Base-by-base conservation (phyloP, 1,140 invertebrate species). In the Zaprionus capensis region DNA sequence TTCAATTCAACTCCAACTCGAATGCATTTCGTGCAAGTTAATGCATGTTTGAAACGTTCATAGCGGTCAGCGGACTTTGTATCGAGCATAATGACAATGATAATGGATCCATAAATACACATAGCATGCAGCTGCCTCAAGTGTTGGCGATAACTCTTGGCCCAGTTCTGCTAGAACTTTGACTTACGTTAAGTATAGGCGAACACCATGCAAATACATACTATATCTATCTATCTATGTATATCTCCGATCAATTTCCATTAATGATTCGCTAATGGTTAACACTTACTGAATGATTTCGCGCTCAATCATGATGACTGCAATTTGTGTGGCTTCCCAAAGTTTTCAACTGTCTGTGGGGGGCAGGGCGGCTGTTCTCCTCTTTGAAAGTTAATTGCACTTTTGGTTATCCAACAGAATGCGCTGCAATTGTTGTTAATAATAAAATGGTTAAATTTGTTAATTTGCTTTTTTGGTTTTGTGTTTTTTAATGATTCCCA, bases 241-340 rank as follows among this genome's bases (percentile, higher is more conserved):
- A 11, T 26, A 24, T 53, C 4, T 51, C 14, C 20, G 36, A 56
- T 34, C n/a, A 11, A 46, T 31, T 36, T 9, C 22, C 26, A 31
- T 49, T 64, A 36, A 36, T 17, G 56, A 58, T 34, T 58, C 2
- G 24, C 26, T 28, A 44, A 17, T 57, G 41, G 53, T 71, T 68
- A 22, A 24, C 36, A 86, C 87, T 91, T 78, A 91, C 86, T 91
- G 86, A 22, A 91, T 82, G 56, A 91, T 91, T 87, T 91, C 87
- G 17, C 80, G 80, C 61, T 91, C 86, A 65, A 91, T 91, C 86
- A 91, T 91, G 36, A 15, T 72, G 72, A 62, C 44, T 17, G 20
- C 59, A 58, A 22, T 55, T 41, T 38, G 11, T 57, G 20, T 9
- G 20, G 46, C 46, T 51, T 51, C 20, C 46, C 46, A 51, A 14